Evolutionary conservation across 2,113 vertebrate species (phyloP), one percentile per base, ranked within the genome.

Genomic region (Onychostoma macrolepis): DNA sequence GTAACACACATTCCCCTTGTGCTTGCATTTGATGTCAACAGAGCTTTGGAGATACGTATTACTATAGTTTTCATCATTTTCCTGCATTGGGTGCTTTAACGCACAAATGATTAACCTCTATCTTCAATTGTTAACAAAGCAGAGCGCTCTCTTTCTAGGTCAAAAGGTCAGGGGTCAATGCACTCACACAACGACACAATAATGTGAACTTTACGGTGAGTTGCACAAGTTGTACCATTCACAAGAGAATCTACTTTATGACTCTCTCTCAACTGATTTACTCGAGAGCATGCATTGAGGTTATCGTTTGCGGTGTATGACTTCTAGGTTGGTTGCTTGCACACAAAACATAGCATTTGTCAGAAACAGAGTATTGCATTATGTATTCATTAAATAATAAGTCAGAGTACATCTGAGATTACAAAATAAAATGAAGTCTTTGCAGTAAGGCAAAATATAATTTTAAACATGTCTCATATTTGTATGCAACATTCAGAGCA

Each of bases 101-200:
- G 30, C 33, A 26, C 30, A 58, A 80, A 80, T 80, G 33, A 80
- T 61, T 36, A 79, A 79, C 56, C 79, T 65, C n/a, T 12, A 17
- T 28, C 21, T 28, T 21, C 21, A 17, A 9, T 19, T 11, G 38
- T 45, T 43, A 80, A 63, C 53, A 82, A 82, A 67, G 80, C 61
- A 67, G 28, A 82, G 80, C 12, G 38, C 80, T 82, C 26, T 48
- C 2, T 45, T 81, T 63, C 38, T 65, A 82, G 80, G 80, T 82
- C 36, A 82, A 65, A 67, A 67, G 61, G 58, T 82, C 61, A 80
- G 53, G 41, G 53, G 50, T 80, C 78, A 61, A 28, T 38, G 53
- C 53, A 61, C 78, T 80, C 12, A 41, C 33, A 61, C 33, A 80
- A 41, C 61, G 78, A 38, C 21, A 24, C 53, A 80, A 78, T 53